Evolutionary conservation across 2,113 vertebrate species (phyloP), one percentile per base, ranked within the genome.

Genomic region (Hippoglossus stenolepis): DNA sequence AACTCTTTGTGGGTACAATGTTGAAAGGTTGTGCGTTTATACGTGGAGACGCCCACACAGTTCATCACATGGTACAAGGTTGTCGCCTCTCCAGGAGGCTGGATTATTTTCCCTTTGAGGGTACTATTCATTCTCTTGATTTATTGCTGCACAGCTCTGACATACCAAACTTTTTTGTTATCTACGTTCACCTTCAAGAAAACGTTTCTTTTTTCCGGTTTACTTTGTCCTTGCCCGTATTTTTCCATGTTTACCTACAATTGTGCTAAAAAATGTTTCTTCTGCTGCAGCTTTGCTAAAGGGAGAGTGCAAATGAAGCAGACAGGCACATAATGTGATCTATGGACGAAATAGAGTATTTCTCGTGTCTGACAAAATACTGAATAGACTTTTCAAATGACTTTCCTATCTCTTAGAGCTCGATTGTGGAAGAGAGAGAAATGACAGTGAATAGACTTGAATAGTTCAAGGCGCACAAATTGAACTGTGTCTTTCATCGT

Each of bases 271-370:
- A 72, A 31, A 18, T 54, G 28, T 21, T 17, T 72, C 23, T 57
- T 56, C 28, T 28, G 54, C 63, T 62, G 21, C 45, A 43, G 56
- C 43, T 65, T 85, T 65, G 70, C 77, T 73, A 45, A 73, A 49
- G 31, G 62, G 58, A 59, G 43, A 14, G 40, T 71, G 43, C 61
- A 80, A 85, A 82, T 85, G 66, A 81, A 81, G n/a, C 31, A 75
- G 43, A 60, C 64, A 75, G 40, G 31, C 24, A 59, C 45, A 69
- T 57, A 5, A n/a, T 61, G 40, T 65, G 63, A 73, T 77, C n/a
- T 73, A 14, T 7, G 0, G 59, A 83, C 71, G 54, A 65, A 38
- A 63, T 3, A 40, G 71, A 23, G 8, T 53, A 35, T 67, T 63
- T 80, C 66, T 2, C 49, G 47, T 62, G 20, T 78, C 31, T 73